Evolutionary conservation across 2,113 vertebrate genomes (phyloP).

Genomic region (Prinia subflava): DNA sequence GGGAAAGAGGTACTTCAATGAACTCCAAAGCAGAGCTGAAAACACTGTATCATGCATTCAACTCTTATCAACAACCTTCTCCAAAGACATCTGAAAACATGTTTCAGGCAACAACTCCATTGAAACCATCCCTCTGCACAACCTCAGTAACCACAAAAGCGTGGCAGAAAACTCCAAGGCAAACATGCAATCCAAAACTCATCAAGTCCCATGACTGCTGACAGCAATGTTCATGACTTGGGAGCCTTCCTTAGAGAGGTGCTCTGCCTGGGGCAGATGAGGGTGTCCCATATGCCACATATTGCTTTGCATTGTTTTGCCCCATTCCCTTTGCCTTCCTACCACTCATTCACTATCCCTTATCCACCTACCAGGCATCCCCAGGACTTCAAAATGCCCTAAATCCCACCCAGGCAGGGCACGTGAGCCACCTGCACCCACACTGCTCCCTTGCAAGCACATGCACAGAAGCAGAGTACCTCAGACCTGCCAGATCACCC

Average conservation of each 20-base stretch:
- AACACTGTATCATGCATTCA: background rate
- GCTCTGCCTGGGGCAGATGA: background rate
- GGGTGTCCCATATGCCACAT: rapidly evolving
- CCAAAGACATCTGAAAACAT: background rate
- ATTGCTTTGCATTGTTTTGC: rapidly evolving
- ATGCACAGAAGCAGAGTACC: background rate
- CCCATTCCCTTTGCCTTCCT: background rate
- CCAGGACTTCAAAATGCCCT: background rate
- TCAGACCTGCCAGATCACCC: background rate
- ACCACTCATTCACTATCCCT: background rate
- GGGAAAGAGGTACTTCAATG: background rate
- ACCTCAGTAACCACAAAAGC: background rate
- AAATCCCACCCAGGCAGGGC: background rate
- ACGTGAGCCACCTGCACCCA: rapidly evolving
- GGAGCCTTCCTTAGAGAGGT: background rate
- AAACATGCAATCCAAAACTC: background rate
- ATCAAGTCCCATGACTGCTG: background rate
- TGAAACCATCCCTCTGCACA: background rate
- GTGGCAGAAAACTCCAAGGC: background rate
- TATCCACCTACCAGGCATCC: background rate
- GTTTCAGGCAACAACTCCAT: background rate
- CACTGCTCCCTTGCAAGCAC: background rate
- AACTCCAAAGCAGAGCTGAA: background rate
- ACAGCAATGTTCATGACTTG: rapidly evolving
- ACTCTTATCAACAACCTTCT: background rate